Conservation (phyloP, 2,797 vertebrate species). For the Lagothrix lagotricha region DNA sequence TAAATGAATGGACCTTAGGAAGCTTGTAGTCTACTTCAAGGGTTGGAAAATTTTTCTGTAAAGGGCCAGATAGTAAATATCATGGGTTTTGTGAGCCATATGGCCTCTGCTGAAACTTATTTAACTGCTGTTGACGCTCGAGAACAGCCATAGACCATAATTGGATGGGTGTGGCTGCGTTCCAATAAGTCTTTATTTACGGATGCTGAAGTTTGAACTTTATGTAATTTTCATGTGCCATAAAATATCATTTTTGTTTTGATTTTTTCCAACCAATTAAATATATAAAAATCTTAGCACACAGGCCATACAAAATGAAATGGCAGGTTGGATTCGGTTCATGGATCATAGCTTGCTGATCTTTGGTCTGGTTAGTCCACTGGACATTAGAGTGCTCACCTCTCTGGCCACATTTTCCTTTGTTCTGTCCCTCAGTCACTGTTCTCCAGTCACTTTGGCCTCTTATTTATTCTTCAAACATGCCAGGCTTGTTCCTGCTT, state of each 20-base stretch:
- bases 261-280: neutral
- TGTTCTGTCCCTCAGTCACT: neutral
- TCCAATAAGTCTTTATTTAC: neutral
- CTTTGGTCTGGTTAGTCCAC: neutral
- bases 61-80: neutral
- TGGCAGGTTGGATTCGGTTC: neutral
- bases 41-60: neutral
- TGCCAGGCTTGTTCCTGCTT: neutral
- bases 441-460: rapidly evolving
- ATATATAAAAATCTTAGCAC: neutral
- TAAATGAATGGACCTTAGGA: neutral
- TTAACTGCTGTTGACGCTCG: neutral
- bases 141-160: neutral
- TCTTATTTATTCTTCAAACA: neutral
- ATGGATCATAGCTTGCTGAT: neutral
- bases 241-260: slow-evolving; percentile 2
- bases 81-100: neutral
- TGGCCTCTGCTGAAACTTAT: neutral
- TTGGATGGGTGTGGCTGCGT: neutral
- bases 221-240: neutral
- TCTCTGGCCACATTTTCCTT: neutral
- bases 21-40: neutral
- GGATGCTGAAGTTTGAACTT: neutral
- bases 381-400: neutral
- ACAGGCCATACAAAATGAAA: neutral